A percentile compares a stretch with the other conserved stretches of the same genome.
phyloP scores from a whole-genome alignment of 2,888 invertebrate species.

The Heteromyza rotundicornis region DNA sequence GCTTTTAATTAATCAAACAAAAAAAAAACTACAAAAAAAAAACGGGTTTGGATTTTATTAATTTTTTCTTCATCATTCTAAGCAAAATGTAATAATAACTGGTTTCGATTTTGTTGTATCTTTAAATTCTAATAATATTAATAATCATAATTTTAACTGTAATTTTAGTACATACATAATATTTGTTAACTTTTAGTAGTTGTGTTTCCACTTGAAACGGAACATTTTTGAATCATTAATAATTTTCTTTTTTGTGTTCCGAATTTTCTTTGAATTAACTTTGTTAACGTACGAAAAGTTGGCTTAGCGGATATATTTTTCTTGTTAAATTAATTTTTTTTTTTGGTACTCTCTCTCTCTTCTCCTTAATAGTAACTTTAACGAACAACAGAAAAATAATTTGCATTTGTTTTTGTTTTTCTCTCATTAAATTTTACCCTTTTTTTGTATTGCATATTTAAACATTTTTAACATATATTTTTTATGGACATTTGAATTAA shows the following conservation, averaged over 20 bases:
- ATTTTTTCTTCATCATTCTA: background rate
- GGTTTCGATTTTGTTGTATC: background rate
- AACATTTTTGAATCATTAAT: background rate
- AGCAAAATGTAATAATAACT: constrained; percentile 1
- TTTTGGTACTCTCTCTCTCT: constrained; percentile 25
- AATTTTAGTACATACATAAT: constrained; percentile 32
- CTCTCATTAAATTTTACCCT: constrained; percentile 34
- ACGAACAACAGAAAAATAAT: constrained; percentile 26
- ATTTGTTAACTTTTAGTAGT: constrained; percentile 49
- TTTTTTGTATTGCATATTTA: constrained; percentile 2
- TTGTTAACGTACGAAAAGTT: constrained; percentile 7
- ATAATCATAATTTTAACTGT: constrained; percentile 45
- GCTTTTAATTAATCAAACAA: background rate
- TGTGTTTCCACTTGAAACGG: constrained; percentile 42
- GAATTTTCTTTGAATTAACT: constrained; percentile 7
- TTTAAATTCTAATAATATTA: constrained; percentile 22
- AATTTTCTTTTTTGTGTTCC: background rate
- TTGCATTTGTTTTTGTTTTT: constrained; percentile 59
- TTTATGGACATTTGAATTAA: background rate
- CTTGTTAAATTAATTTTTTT: constrained; percentile 51
- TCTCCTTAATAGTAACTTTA: constrained; percentile 23
- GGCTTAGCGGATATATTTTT: constrained; percentile 30
- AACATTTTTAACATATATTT: background rate
- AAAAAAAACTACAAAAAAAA: too few species aligned
- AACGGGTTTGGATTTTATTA: constrained; percentile 22